Conservation (phyloP, 2,113 vertebrate genomes). For the Nanorana parkeri region DNA sequence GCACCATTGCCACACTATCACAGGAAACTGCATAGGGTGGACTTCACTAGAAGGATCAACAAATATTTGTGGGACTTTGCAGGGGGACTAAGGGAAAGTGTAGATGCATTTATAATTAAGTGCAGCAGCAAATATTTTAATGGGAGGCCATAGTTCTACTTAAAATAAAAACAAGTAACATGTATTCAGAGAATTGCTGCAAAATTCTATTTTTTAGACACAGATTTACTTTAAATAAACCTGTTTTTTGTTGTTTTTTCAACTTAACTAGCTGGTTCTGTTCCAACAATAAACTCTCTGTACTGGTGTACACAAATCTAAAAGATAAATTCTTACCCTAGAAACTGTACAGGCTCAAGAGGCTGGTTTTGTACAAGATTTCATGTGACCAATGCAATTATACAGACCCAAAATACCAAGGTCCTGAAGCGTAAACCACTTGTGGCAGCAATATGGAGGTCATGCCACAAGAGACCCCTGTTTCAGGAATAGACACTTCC, state of each 20-base stretch:
- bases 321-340: background rate
- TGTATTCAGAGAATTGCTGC: too few relatives aligned
- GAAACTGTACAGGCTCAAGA: constrained; percentile 2
- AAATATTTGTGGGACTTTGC: too few relatives aligned
- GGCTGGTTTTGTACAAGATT: background rate
- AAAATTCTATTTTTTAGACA: too few relatives aligned
- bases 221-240: too few relatives aligned
- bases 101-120: too few relatives aligned
- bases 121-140: too few relatives aligned
- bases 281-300: background rate
- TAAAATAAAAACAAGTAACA: too few relatives aligned
- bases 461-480: constrained; percentile 25
- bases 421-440: constrained; percentile 2
- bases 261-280: background rate
- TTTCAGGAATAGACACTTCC: constrained; percentile 5
- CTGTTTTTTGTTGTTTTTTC: background rate
- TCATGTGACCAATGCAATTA: constrained; percentile 27
- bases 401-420: constrained; percentile 14
- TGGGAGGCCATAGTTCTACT: too few relatives aligned
- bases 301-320: background rate
- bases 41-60: too few relatives aligned
- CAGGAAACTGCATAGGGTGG: too few relatives aligned
- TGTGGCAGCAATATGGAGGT: constrained; percentile 35
- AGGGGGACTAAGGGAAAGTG: too few relatives aligned
- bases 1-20: too few relatives aligned